Base-by-base conservation (phyloP, 2,113 vertebrate genomes). In the Xenotilapia caudafasciata region DNA sequence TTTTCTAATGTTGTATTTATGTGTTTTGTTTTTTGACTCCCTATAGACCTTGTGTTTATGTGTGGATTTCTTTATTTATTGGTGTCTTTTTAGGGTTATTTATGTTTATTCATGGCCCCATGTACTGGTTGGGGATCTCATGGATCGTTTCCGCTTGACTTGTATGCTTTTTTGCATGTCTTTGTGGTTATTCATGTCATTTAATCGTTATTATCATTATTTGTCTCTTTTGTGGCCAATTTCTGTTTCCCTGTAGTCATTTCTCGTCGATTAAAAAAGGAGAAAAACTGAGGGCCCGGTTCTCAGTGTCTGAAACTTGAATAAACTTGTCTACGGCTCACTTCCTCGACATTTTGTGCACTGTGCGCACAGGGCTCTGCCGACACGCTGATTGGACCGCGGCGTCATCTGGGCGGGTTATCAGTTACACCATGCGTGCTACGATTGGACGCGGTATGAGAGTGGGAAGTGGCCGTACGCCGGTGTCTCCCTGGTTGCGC, bases 321-420 rank as follows among this genome's bases (percentile, higher is more conserved):
- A 83, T 62, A 86, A 92, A 92, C 86, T 92, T 83, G 58, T 77
- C 62, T 83, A 38, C 54, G 26, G n/a, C 33, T 90, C 83, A 94
- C 93, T 95, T 95, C 93, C 94, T 93, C 93, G 93, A 95, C 94
- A 94, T 96, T 94, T 94, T 95, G 93, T 94, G 89, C 83, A 54
- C 56, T 51, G 77, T 88, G 83, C 35, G 35, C 26, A 31, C 79
- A 58, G 9, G 9, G 68, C 31, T 1, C 53, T 15, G 35, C 13
- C 4, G 23, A 2, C 2, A 11, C 31, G 11, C 14, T 90, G 91
- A 96, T 96, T 70, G 93, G 94, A 2, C 81, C 1, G 21, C 0
- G 0, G 19, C 3, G 5, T 2, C 0, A 5, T 1, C 1, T 7
- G 17, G 94, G 94, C 73, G 91, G 92, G 91, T 2, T 7, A 2